Evolutionary conservation across 2,888 invertebrate species (phyloP).

Genomic region (Strigamia crassipes): DNA sequence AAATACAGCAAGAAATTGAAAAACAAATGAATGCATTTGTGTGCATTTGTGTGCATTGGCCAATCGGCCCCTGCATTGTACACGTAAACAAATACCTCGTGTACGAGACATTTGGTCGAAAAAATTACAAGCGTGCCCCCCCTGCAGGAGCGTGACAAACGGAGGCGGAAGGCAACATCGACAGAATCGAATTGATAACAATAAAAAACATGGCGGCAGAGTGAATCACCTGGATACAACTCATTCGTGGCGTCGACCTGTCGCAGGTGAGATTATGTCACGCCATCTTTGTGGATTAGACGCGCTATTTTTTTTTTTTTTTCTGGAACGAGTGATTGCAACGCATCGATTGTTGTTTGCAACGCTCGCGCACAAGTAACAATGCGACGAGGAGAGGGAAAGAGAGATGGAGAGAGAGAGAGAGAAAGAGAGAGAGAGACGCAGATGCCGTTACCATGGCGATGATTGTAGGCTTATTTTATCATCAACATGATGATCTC

Average conservation of each 20-base stretch:
- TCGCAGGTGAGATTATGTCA: constrained; percentile 36
- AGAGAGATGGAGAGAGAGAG: background rate
- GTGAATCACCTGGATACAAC: constrained; percentile 38
- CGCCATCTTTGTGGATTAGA: constrained; percentile 31
- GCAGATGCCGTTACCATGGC: constrained; percentile 45
- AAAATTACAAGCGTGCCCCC: no score
- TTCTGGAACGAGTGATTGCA: background rate
- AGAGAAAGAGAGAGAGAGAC: background rate
- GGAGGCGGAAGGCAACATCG: background rate
- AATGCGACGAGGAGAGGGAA: background rate
- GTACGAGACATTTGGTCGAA: no score
- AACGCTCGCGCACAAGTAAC: background rate
- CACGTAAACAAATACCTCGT: background rate
- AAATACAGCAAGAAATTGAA: background rate
- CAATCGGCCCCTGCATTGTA: no score
- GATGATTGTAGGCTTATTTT: constrained; percentile 34
- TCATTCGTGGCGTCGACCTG: constrained; percentile 42
- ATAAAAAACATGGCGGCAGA: constrained; percentile 12
- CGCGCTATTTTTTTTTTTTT: background rate
- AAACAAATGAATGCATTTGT: background rate
- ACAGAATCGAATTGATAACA: background rate
- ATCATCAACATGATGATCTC: background rate
- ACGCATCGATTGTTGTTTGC: background rate
- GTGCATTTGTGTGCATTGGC: no score
- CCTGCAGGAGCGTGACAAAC: background rate